These are phyloP conservation scores for Athalia cordata DNA, from an alignment of 2,888 invertebrate genomes.

Conservation along the genomic window DNA sequence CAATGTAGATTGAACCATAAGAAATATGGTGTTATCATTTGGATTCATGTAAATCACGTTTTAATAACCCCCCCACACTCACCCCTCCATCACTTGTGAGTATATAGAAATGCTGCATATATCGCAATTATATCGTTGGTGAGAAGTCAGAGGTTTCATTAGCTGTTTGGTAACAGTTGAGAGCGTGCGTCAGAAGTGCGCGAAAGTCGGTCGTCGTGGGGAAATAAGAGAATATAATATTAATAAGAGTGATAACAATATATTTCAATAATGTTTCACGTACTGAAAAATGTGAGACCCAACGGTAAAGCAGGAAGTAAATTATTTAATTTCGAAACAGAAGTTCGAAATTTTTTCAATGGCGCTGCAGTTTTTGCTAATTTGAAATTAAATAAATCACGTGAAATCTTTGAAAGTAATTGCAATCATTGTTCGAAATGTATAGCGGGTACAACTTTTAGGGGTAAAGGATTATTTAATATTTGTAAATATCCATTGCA, in stretches of 20 bases:
- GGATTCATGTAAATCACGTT: conserved; percentile 18
- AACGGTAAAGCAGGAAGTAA: neutral
- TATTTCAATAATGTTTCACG: conserved; percentile 4
- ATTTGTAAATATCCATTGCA: neutral
- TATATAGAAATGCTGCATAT: neutral
- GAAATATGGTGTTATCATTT: conserved; percentile 7
- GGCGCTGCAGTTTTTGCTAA: too few species aligned
- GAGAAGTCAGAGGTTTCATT: conserved; percentile 18
- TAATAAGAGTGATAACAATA: too few species aligned
- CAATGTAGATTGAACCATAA: neutral
- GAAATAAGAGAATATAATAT: neutral
- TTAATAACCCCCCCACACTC: conserved; percentile 11
- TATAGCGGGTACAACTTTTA: neutral
- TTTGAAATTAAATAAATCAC: neutral
- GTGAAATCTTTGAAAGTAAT: neutral
- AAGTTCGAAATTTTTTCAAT: neutral
- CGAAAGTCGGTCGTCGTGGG: conserved; percentile 3
- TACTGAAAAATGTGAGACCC: neutral
- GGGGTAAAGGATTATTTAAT: neutral
- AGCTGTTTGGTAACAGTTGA: conserved; percentile 17
- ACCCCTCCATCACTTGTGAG: neutral
- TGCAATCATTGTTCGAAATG: conserved; percentile 13
- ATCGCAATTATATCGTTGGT: conserved; percentile 3
- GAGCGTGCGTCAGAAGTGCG: conserved; percentile 20
- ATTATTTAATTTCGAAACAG: neutral